phyloP scores from a whole-genome alignment of 2,888 invertebrate species.

The Peribatodes rhomboidaria region DNA sequence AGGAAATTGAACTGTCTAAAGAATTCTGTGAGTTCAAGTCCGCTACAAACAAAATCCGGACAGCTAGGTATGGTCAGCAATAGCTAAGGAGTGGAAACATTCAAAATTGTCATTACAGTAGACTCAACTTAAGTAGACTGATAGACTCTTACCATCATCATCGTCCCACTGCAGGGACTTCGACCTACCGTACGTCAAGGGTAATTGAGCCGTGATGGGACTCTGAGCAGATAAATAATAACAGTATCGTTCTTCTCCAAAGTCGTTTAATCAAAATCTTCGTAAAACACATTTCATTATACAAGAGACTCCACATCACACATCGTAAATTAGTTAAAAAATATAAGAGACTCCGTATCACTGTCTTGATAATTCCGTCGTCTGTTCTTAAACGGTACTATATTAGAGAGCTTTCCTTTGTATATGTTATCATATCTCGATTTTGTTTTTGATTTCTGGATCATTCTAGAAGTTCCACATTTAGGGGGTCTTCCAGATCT shows the following conservation, averaged over 20 bases:
- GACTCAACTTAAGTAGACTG: too few relatives aligned
- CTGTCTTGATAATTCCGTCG: conserved; percentile 31
- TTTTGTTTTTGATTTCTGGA: conserved; percentile 27
- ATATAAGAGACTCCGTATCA: conserved; percentile 46
- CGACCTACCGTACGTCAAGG: too few relatives aligned
- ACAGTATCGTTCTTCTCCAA: neutral
- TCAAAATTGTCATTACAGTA: too few relatives aligned
- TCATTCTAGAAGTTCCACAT: conserved; percentile 50
- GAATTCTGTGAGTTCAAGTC: neutral
- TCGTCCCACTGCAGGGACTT: too few relatives aligned
- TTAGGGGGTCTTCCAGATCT: conserved; percentile 49
- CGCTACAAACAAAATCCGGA: too few relatives aligned
- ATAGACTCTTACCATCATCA: too few relatives aligned
- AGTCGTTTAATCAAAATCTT: neutral
- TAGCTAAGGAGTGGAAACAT: too few relatives aligned
- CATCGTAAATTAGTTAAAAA: too few relatives aligned
- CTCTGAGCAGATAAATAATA: neutral
- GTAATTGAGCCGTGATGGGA: too few relatives aligned
- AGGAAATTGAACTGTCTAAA: neutral
- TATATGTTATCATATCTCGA: conserved; percentile 44
- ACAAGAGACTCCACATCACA: too few relatives aligned
- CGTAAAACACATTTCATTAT: neutral
- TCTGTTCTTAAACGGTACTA: conserved; percentile 46
- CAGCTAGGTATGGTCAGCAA: too few relatives aligned
- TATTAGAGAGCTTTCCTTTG: conserved; percentile 58